Percentiles rank a stretch among this genome's conserved stretches.
Evolutionary conservation across 2,888 invertebrate species (phyloP).

Genomic region (Lasioglossum leucozonium): DNA sequence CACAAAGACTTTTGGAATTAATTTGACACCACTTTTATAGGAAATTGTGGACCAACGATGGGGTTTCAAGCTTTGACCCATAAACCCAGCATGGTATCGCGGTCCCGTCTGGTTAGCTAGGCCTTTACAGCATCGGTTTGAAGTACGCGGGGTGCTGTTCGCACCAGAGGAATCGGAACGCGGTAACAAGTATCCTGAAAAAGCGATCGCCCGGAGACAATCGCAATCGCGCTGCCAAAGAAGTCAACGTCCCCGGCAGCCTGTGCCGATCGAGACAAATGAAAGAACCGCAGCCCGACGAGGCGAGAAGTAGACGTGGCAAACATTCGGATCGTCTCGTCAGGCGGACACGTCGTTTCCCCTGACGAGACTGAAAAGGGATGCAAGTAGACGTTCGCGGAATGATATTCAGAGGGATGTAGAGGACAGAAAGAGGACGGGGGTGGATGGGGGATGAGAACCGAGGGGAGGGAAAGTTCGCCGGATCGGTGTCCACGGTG

Average conservation of each 20-base stretch:
- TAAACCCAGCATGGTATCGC: not conserved
- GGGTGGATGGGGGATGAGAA: not conserved
- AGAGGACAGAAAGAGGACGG: constrained; percentile 36
- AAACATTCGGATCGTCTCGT: constrained; percentile 63
- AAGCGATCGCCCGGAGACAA: constrained; percentile 34
- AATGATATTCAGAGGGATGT: constrained; percentile 80
- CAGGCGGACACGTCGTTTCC: constrained; percentile 57
- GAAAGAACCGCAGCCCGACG: constrained; percentile 55
- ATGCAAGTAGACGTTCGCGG: constrained; percentile 74
- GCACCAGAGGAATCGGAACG: not conserved
- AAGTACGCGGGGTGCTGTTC: not conserved
- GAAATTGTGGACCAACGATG: too few species aligned
- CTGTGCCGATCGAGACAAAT: constrained; percentile 53
- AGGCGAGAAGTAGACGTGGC: constrained; percentile 62
- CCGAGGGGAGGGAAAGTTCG: constrained; percentile 50
- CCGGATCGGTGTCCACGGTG: constrained; percentile 82
- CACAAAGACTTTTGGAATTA: too few species aligned
- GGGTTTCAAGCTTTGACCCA: not conserved
- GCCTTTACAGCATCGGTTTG: not conserved
- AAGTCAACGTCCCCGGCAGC: constrained; percentile 51
- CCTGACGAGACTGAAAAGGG: constrained; percentile 63
- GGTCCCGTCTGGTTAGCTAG: not conserved
- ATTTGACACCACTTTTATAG: too few species aligned
- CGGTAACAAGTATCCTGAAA: not conserved
- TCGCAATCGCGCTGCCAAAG: constrained; percentile 22